These are phyloP conservation scores for Sebastes umbrosus DNA, from an alignment of 2,797 vertebrate species.

Conservation along the genomic window DNA sequence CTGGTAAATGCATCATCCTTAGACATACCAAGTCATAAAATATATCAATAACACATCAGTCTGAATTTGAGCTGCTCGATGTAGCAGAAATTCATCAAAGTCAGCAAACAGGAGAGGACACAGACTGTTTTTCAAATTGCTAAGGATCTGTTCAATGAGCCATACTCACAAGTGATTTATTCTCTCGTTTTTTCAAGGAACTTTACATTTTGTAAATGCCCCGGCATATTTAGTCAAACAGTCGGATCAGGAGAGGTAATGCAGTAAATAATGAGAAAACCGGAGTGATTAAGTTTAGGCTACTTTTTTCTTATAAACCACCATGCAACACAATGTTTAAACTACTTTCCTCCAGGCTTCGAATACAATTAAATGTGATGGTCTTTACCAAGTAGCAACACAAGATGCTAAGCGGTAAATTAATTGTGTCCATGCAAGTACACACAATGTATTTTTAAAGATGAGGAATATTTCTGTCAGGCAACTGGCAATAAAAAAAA, in stretches of 20 bases:
- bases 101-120: slow-evolving; percentile 73
- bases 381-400: not conserved
- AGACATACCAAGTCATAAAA: slow-evolving; percentile 36
- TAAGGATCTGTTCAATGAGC: slow-evolving; percentile 73
- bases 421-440: not conserved
- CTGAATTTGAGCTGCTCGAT: slow-evolving; percentile 67
- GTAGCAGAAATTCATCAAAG: slow-evolving; percentile 75
- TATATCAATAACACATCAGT: slow-evolving; percentile 73
- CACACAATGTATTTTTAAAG: not conserved
- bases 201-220: slow-evolving; percentile 38
- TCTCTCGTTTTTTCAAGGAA: slow-evolving; percentile 53
- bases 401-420: not conserved
- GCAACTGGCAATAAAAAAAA: not conserved
- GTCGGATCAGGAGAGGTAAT: slow-evolving; percentile 13
- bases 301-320: not conserved
- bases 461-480: not conserved
- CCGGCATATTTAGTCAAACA: slow-evolving; percentile 40
- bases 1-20: slow-evolving; percentile 41
- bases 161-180: slow-evolving; percentile 67
- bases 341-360: not conserved
- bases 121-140: slow-evolving; percentile 53
- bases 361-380: not conserved
- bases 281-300: not conserved
- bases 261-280: slow-evolving; percentile 9
- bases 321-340: not conserved